Evolutionary conservation across 1,140 invertebrate genomes (phyloP), one percentile per base, ranked within the genome.

Genomic region (Drosophila sucinea): DNA sequence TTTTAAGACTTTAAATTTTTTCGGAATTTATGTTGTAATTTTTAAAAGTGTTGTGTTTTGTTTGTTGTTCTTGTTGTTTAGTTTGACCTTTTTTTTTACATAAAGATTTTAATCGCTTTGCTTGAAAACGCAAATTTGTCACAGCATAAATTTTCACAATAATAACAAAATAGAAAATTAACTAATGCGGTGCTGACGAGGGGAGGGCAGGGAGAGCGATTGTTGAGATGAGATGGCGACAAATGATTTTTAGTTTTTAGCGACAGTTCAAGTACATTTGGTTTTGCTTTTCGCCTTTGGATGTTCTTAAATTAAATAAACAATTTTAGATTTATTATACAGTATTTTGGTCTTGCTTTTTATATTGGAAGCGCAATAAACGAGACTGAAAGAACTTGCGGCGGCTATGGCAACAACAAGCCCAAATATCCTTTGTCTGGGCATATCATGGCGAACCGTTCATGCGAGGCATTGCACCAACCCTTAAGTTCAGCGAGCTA

Each of bases 341-440:
- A 51, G 44, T 63, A 66, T 62, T 47, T 33, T 40, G 56, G 57
- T 82, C 60, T 77, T 78, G 62, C 66, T 73, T 77, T 51, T 27
- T 10, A 51, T 27, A 51, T 51, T 54, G 61, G 83, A 68, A 83
- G 67, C 83, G 83, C 62, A 86, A 58, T 86, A 71, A 79, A 70
- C 83, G 70, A 78, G 72, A 87, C 76, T 86, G 72, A 73, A 70
- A 83, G 79, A 86, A 84, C 83, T 86, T 86, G 83, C 71, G 82
- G 79, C 78, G 78, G 82, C 82, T 75, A 81, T 55, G 70, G 80
- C 77, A 79, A 60, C 67, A 65, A 60, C 60, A 72, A 44, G 35
- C 67, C 60, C 73, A 60, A 58, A 68, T 65, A 83, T 79, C 79
- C 72, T 86, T 87, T 78, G 74, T 69, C 65, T 81, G 66, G 54